Conservation (phyloP, 2,888 invertebrate species). For the Bugulina stolonifera region DNA sequence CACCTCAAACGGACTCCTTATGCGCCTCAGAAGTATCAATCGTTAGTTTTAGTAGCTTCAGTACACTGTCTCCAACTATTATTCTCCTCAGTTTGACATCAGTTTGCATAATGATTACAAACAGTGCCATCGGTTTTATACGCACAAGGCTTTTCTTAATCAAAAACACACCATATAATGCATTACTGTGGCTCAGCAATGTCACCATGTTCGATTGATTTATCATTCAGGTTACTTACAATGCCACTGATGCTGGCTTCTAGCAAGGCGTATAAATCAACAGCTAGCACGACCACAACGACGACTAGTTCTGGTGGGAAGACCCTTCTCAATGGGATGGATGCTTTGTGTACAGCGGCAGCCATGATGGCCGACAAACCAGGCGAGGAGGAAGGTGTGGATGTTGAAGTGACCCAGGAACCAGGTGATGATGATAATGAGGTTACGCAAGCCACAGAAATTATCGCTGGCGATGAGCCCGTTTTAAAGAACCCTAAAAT, state of each 20-base stretch:
- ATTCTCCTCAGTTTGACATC: too few species aligned
- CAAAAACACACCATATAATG: too few species aligned
- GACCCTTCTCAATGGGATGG: slow-evolving; percentile 22
- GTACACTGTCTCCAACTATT: too few species aligned
- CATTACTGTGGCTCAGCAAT: too few species aligned
- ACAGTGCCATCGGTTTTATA: too few species aligned
- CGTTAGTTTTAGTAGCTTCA: too few species aligned
- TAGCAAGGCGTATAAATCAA: not conserved
- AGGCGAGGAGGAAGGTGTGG: not conserved
- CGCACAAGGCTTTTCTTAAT: too few species aligned
- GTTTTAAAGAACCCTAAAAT: not conserved
- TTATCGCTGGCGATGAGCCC: not conserved
- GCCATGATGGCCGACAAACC: slow-evolving; percentile 19
- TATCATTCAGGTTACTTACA: not conserved
- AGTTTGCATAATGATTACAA: too few species aligned
- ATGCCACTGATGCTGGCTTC: not conserved
- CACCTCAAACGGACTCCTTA: slow-evolving; percentile 1
- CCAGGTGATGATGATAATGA: not conserved
- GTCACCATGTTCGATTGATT: too few species aligned
- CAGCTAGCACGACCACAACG: not conserved
- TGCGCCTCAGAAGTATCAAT: not conserved
- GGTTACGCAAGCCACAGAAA: not conserved
- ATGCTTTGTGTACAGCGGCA: slow-evolving; percentile 24
- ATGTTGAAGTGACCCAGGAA: not conserved
- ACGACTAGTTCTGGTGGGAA: not conserved